Percentiles rank a stretch among this genome's conserved stretches.
Conservation (phyloP, 2,797 vertebrate genomes). For the Falco berigora region DNA sequence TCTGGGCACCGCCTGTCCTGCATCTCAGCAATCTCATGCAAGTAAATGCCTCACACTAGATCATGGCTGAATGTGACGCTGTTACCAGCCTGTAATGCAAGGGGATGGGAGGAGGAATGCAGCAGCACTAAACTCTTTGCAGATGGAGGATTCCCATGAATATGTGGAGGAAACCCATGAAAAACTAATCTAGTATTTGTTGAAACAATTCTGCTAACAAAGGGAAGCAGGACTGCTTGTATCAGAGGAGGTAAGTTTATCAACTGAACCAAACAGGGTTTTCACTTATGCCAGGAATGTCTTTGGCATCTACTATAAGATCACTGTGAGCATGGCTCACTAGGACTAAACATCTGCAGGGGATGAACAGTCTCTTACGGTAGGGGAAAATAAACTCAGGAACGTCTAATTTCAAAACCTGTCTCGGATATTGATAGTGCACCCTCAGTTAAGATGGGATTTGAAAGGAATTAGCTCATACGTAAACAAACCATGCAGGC, state of each 20-base stretch:
- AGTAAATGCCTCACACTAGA: not conserved
- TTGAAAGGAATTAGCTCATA: not conserved
- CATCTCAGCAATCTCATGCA: not conserved
- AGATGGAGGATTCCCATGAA: not conserved
- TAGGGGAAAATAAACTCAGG: not conserved
- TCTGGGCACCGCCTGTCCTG: not conserved
- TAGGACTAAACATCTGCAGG: not conserved
- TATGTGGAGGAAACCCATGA: not conserved
- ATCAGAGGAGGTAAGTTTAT: not conserved
- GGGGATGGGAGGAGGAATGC: not conserved
- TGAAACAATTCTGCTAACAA: not conserved
- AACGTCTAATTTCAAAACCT: not conserved
- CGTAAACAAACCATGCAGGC: not conserved
- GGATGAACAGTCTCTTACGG: not conserved
- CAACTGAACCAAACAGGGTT: not conserved
- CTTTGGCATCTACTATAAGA: not conserved
- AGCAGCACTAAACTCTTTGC: not conserved
- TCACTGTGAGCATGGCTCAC: not conserved
- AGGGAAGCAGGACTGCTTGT: not conserved
- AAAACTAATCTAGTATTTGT: not conserved
- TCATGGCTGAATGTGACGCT: fast-evolving
- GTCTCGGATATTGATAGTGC: not conserved
- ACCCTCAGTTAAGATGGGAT: not conserved
- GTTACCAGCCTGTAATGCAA: fast-evolving
- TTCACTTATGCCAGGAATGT: not conserved